A percentile compares a stretch with the other conserved stretches of the same genome.
Conservation (phyloP, 2,797 vertebrate species). For the Pipistrellus kuhlii region DNA sequence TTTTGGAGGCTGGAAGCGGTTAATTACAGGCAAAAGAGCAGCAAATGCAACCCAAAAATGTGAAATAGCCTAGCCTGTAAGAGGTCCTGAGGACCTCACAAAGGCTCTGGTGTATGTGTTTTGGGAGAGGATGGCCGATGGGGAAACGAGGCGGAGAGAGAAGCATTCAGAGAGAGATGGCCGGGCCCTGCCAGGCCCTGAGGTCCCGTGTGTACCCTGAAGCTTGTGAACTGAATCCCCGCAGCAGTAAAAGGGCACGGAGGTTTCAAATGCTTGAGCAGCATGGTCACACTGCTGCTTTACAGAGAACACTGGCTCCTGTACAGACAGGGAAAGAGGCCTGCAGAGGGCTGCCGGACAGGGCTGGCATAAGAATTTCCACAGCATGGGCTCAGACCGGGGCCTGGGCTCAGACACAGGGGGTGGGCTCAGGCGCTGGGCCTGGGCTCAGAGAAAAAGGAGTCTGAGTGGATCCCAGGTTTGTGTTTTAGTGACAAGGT, state of each 20-base stretch:
- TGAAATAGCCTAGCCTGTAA: neutral
- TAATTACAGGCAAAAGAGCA: conserved; percentile 28
- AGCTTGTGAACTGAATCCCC: conserved; percentile 34
- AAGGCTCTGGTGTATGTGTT: neutral
- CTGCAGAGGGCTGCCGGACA: neutral
- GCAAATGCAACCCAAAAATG: conserved; percentile 4
- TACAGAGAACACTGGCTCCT: neutral
- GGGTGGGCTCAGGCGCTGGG: too few species aligned
- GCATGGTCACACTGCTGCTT: neutral
- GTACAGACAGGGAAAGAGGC: neutral
- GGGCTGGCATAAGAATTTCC: neutral
- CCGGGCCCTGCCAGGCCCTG: neutral
- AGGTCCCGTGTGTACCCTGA: neutral
- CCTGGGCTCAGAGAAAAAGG: neutral
- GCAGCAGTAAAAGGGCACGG: conserved; percentile 16
- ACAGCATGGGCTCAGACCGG: neutral
- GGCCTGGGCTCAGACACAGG: too few species aligned
- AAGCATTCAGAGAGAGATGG: conserved; percentile 9
- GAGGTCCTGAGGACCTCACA: neutral
- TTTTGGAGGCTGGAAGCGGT: neutral
- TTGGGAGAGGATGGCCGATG: neutral
- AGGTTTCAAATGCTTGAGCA: neutral
- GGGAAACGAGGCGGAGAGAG: neutral
- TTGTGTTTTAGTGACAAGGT: neutral
- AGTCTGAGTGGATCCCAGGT: neutral